Conservation (phyloP, 2,113 vertebrate genomes). For the Hirundichthys speculiger region DNA sequence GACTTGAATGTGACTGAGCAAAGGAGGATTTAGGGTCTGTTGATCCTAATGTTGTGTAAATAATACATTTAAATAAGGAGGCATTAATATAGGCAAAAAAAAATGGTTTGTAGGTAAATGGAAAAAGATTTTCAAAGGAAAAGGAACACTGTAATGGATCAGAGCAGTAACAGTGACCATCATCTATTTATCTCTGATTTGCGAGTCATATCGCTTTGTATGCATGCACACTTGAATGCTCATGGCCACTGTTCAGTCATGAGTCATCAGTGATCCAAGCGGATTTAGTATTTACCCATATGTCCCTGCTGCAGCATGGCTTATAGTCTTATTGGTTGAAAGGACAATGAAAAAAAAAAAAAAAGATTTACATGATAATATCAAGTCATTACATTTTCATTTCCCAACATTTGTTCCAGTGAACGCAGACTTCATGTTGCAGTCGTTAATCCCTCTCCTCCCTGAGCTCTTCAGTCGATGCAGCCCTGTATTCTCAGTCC, state of each 20-base stretch:
- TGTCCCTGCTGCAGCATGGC: slow-evolving; percentile 62
- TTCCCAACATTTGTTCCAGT: slow-evolving; percentile 28
- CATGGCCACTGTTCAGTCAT: slow-evolving; percentile 1
- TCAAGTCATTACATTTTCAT: slow-evolving; percentile 42
- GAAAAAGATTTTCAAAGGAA: too few species aligned
- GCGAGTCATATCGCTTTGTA: too few species aligned
- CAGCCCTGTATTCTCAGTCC: neutral
- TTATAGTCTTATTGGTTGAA: slow-evolving; percentile 59
- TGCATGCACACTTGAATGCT: neutral
- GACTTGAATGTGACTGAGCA: too few species aligned
- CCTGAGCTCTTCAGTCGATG: neutral
- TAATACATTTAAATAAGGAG: too few species aligned
- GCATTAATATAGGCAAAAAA: too few species aligned
- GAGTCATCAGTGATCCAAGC: slow-evolving; percentile 23
- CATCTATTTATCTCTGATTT: too few species aligned
- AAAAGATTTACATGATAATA: slow-evolving; percentile 53
- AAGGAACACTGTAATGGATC: too few species aligned
- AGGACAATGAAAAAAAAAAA: slow-evolving; percentile 32
- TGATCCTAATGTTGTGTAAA: too few species aligned
- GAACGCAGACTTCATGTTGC: slow-evolving; percentile 25
- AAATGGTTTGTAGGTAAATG: too few species aligned
- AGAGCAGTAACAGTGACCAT: too few species aligned
- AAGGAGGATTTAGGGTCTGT: too few species aligned
- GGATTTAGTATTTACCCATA: slow-evolving; percentile 59
- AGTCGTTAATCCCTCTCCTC: slow-evolving; percentile 14